Conservation (phyloP, 2,888 invertebrate genomes). For the Megalurothrips usitatus region DNA sequence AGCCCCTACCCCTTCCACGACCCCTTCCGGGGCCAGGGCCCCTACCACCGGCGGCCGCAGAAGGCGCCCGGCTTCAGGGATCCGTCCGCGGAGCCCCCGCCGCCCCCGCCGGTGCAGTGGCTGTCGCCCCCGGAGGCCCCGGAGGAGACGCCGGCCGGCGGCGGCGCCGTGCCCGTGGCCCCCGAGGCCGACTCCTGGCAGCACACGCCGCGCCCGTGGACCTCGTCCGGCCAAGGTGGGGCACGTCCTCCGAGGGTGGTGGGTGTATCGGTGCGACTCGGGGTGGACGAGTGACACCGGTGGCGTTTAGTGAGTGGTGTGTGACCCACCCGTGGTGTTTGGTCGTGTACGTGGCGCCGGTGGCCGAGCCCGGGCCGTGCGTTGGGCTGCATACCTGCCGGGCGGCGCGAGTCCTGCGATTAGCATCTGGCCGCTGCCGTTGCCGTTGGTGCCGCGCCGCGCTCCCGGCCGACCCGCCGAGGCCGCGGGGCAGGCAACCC, state of each 20-base stretch:
- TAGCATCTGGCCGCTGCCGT: neutral
- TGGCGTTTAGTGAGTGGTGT: too few species aligned
- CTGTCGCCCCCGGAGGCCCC: neutral
- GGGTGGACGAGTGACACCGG: neutral
- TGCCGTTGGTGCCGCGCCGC: too few species aligned
- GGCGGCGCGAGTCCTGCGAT: neutral
- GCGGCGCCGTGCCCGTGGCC: neutral
- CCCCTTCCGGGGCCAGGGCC: neutral
- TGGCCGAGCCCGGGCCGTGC: too few species aligned
- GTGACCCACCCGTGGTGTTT: too few species aligned
- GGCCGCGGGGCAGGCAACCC: neutral
- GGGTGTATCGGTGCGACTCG: too few species aligned
- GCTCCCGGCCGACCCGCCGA: too few species aligned
- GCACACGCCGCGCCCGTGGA: neutral
- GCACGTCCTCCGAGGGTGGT: neutral
- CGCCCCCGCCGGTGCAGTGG: constrained; percentile 4
- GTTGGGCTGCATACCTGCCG: neutral
- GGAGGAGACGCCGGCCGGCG: neutral
- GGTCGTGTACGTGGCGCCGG: too few species aligned
- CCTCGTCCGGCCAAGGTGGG: neutral
- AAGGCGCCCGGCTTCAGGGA: constrained; percentile 11
- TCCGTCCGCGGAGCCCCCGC: neutral
- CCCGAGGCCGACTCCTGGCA: neutral
- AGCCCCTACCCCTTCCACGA: neutral
- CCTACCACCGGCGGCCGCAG: neutral